phyloP scores from a whole-genome alignment of 1,140 invertebrate species.

The Ceratosolen solmsi region DNA sequence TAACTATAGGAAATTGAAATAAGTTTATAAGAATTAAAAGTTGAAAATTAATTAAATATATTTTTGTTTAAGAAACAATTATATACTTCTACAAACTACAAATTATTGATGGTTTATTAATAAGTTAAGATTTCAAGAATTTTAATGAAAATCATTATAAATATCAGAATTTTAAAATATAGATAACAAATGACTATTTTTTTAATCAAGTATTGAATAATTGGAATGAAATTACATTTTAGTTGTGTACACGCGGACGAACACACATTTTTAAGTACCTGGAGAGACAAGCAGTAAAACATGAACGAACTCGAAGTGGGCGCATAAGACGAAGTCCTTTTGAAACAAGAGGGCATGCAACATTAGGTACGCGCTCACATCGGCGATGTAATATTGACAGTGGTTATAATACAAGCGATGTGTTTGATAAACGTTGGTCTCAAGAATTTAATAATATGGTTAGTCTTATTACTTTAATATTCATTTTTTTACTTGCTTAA shows the following conservation, averaged over 20 bases:
- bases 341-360: constrained; percentile 74
- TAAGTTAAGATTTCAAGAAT: too few species aligned
- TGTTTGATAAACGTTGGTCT: constrained; percentile 87
- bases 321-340: constrained; percentile 67
- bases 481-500: too few species aligned
- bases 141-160: too few species aligned
- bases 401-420: constrained; percentile 87
- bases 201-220: too few species aligned
- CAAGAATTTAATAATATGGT: constrained; percentile 79
- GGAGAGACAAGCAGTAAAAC: constrained; percentile 87
- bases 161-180: too few species aligned
- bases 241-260: constrained; percentile 92
- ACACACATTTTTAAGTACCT: constrained; percentile 96
- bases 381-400: constrained; percentile 87
- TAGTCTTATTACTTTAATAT: constrained; percentile 58
- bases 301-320: constrained; percentile 73
- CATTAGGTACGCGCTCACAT: constrained; percentile 70
- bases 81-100: too few species aligned
- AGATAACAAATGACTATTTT: too few species aligned
- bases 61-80: too few species aligned
- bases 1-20: too few species aligned
- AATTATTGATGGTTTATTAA: too few species aligned
- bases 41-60: too few species aligned
- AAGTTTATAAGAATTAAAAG: too few species aligned
- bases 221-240: constrained; percentile 56